These are phyloP conservation scores for Aplysina aerophoba DNA, from an alignment of 37 sponge, comb jelly and placozoan genomes.

Conservation along the genomic window DNA sequence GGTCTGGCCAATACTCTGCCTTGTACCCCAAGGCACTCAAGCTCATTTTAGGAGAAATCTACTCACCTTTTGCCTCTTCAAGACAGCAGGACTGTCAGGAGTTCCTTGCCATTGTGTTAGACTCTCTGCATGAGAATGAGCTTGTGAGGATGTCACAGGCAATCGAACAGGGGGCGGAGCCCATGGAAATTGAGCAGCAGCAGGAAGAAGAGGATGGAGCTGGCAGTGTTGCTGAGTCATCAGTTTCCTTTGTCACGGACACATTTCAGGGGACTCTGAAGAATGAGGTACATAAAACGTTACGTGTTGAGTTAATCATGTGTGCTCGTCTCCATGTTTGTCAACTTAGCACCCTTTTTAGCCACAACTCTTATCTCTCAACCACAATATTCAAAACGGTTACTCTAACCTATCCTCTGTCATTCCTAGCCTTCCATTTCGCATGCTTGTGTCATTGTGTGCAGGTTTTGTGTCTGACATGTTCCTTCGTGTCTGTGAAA, in stretches of 20 bases:
- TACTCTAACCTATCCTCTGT: too few species aligned
- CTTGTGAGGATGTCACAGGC: not conserved
- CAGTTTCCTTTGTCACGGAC: constrained; percentile 42
- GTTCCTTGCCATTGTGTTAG: constrained; percentile 77
- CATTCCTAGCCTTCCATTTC: too few species aligned
- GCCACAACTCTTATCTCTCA: not conserved
- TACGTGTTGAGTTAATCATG: not conserved
- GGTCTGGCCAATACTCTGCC: constrained; percentile 65
- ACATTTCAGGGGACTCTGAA: constrained; percentile 68
- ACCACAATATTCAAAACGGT: too few species aligned
- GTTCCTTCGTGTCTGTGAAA: constrained; percentile 53
- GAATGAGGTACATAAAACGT: constrained; percentile 52
- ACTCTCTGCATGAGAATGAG: constrained; percentile 64
- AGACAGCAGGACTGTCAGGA: constrained; percentile 88
- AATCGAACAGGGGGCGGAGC: not conserved
- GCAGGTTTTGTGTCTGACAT: constrained; percentile 64
- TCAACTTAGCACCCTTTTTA: not conserved
- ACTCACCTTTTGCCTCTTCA: constrained; percentile 62
- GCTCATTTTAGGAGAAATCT: constrained; percentile 51
- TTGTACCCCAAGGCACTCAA: constrained; percentile 57
- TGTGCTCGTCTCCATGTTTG: not conserved
- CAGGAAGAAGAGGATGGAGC: not conserved
- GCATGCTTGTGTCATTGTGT: too few species aligned
- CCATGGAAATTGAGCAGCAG: not conserved
- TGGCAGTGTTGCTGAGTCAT: too few species aligned